Conservation (phyloP, 2,888 invertebrate species). For the Nemurella pictetii region DNA sequence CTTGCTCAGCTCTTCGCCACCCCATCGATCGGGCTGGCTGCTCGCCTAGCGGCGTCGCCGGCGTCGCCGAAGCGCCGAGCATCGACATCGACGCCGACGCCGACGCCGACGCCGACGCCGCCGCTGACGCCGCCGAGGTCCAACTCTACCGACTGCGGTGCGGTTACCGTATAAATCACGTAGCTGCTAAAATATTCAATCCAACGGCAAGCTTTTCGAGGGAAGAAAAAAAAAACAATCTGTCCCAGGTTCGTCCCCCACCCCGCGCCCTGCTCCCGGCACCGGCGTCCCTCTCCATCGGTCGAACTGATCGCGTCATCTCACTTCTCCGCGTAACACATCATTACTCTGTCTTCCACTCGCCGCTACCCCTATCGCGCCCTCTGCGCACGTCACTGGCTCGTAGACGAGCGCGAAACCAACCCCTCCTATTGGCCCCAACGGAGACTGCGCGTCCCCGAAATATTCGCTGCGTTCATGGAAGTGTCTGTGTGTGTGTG, state of each 20-base stretch:
- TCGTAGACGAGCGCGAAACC: slow-evolving; percentile 8
- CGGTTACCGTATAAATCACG: slow-evolving; percentile 36
- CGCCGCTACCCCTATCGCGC: slow-evolving; percentile 14
- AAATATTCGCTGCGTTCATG: not conserved
- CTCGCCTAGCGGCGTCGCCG: not conserved
- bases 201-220: slow-evolving; percentile 30
- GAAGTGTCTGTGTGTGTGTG: not conserved
- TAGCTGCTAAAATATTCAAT: slow-evolving; percentile 40
- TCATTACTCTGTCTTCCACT: slow-evolving; percentile 21
- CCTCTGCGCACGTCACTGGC: not conserved
- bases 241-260: slow-evolving; percentile 30
- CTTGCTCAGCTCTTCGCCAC: not conserved
- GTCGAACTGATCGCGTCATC: not conserved
- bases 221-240: slow-evolving; percentile 35
- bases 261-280: slow-evolving; percentile 8
- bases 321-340: slow-evolving; percentile 24
- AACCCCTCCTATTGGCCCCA: slow-evolving; percentile 18
- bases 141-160: not conserved
- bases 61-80: not conserved
- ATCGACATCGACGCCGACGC: slow-evolving; percentile 7
- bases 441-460: slow-evolving; percentile 8
- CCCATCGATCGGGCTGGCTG: not conserved
- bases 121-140: not conserved
- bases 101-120: slow-evolving; percentile 1
- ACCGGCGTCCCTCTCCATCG: slow-evolving; percentile 13